Evolutionary conservation across 2,113 vertebrate genomes (phyloP).

Genomic region (Pachycephala philippinensis): DNA sequence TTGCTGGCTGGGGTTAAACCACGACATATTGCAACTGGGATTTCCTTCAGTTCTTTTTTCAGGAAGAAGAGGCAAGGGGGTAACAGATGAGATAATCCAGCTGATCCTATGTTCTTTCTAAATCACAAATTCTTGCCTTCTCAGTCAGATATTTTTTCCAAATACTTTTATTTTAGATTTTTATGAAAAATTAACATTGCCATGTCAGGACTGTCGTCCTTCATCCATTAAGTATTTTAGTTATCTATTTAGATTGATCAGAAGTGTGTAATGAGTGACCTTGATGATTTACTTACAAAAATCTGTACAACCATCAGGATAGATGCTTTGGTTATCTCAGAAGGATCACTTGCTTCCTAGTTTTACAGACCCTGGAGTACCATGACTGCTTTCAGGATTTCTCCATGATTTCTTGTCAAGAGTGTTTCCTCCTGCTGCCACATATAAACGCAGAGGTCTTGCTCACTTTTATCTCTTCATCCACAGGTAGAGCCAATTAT

Average conservation of each 20-base stretch:
- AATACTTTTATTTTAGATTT: neutral
- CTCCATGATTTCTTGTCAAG: neutral
- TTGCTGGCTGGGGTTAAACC: neutral
- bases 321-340: neutral
- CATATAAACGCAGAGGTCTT: neutral
- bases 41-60: slow-evolving; percentile 10
- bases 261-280: neutral
- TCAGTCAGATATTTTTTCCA: neutral
- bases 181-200: neutral
- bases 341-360: neutral
- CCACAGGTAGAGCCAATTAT: neutral
- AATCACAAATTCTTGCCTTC: neutral
- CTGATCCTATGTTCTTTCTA: neutral
- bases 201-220: neutral
- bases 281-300: neutral
- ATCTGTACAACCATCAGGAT: neutral
- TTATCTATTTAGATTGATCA: neutral
- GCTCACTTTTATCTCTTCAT: neutral
- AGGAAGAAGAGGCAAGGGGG: neutral
- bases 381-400: neutral
- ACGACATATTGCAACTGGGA: neutral
- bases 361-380: neutral
- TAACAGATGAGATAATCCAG: neutral
- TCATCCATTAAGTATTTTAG: neutral
- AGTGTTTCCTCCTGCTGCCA: neutral